These are phyloP conservation scores for Hephaestus fuliginosus DNA, from an alignment of 2,797 vertebrate genomes.

Conservation along the genomic window DNA sequence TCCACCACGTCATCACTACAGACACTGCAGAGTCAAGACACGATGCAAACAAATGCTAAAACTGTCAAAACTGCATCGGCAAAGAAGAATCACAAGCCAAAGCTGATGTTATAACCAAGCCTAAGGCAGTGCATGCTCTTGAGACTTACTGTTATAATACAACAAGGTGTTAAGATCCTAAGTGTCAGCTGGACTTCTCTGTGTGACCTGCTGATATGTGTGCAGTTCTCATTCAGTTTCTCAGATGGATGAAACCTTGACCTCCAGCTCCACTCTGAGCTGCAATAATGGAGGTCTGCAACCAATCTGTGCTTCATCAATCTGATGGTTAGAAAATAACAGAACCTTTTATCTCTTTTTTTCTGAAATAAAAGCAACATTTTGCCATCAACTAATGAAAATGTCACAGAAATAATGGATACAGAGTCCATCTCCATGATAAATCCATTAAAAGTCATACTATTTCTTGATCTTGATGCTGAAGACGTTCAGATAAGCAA, in stretches of 20 bases:
- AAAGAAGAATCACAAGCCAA: background rate
- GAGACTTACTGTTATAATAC: background rate
- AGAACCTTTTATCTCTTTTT: background rate
- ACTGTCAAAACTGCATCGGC: background rate
- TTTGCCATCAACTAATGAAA: background rate
- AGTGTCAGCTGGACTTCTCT: background rate
- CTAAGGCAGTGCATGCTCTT: background rate
- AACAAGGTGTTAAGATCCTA: background rate
- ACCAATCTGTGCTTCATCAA: background rate
- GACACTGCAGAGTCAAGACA: background rate
- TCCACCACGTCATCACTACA: background rate
- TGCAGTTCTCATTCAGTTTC: background rate
- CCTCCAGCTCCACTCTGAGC: background rate
- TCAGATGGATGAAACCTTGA: background rate
- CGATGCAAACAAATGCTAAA: background rate
- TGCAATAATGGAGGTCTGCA: background rate
- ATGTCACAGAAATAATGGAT: background rate
- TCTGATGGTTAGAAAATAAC: background rate
- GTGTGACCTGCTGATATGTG: background rate
- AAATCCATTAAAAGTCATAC: background rate
- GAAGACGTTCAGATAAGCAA: background rate
- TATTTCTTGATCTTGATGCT: background rate
- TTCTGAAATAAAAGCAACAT: background rate
- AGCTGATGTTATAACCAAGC: background rate
- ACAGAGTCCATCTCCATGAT: background rate